Evolutionary conservation across 2,888 invertebrate species (phyloP).

Genomic region (Junonia oenone): DNA sequence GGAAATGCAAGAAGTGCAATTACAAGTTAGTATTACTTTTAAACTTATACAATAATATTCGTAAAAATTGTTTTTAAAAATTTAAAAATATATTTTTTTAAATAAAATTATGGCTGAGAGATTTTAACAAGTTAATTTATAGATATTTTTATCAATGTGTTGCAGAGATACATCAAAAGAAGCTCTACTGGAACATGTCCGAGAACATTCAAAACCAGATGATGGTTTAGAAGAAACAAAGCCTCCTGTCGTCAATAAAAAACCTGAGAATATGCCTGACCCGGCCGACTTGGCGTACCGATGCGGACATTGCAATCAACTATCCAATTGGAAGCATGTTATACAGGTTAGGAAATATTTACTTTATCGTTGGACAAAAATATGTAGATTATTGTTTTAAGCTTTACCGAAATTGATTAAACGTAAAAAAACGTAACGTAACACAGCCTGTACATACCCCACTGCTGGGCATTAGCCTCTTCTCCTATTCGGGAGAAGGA

Average conservation of each 20-base stretch:
- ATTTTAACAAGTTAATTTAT: neutral
- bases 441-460: too few relatives aligned
- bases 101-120: neutral
- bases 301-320: conserved; percentile 89
- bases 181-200: conserved; percentile 67
- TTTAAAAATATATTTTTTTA: too few relatives aligned
- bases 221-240: conserved; percentile 41
- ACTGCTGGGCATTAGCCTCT: too few relatives aligned
- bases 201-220: conserved; percentile 58
- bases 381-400: too few relatives aligned
- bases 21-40: conserved; percentile 83
- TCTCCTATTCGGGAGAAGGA: too few relatives aligned
- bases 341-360: conserved; percentile 84
- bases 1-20: conserved; percentile 95
- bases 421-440: too few relatives aligned
- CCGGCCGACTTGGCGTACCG: conserved; percentile 78
- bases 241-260: conserved; percentile 39
- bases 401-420: too few relatives aligned
- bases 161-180: conserved; percentile 71
- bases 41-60: too few relatives aligned
- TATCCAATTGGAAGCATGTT: conserved; percentile 92
- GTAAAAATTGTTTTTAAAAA: too few relatives aligned
- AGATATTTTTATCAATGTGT: conserved; percentile 19
- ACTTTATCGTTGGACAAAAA: too few relatives aligned
- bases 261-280: conserved; percentile 57